A percentile compares a stretch with the other conserved stretches of the same genome.
Conservation (phyloP, 2,113 vertebrate species). For the Cairina moschata region DNA sequence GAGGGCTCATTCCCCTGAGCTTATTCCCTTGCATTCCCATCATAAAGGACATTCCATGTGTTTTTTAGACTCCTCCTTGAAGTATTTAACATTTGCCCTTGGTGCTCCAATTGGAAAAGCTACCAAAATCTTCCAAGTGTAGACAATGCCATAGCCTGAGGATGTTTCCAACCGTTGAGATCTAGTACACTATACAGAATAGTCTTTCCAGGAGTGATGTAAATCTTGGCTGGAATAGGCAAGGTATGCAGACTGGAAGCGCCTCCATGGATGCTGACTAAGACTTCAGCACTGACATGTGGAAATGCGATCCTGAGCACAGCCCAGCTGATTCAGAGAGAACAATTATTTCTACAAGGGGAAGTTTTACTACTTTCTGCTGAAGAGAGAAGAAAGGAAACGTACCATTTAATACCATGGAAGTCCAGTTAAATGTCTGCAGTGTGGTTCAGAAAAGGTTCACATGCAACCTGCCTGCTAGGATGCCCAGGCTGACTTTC, state of each 20-base stretch:
- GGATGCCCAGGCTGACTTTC: not conserved
- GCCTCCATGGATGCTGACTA: not conserved
- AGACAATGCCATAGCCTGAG: not conserved
- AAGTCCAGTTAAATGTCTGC: not conserved
- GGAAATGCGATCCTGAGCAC: not conserved
- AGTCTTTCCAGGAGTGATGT: not conserved
- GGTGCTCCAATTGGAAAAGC: not conserved
- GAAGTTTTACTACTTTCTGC: not conserved
- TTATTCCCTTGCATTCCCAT: not conserved
- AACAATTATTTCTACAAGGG: not conserved
- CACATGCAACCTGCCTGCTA: not conserved
- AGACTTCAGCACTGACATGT: not conserved
- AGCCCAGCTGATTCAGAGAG: not conserved
- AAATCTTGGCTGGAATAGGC: not conserved
- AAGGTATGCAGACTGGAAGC: fast-evolving
- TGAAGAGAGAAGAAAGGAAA: not conserved
- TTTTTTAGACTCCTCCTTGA: not conserved
- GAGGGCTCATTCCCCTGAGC: not conserved
- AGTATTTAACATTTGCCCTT: not conserved
- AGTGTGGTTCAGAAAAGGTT: not conserved
- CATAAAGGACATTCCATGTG: not conserved
- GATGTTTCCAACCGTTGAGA: not conserved
- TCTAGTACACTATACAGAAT: not conserved
- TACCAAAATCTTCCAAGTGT: not conserved
- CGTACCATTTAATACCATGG: fast-evolving